Evolutionary conservation across 2,113 vertebrate species (phyloP).

Genomic region (Mormoops blainvillei): DNA sequence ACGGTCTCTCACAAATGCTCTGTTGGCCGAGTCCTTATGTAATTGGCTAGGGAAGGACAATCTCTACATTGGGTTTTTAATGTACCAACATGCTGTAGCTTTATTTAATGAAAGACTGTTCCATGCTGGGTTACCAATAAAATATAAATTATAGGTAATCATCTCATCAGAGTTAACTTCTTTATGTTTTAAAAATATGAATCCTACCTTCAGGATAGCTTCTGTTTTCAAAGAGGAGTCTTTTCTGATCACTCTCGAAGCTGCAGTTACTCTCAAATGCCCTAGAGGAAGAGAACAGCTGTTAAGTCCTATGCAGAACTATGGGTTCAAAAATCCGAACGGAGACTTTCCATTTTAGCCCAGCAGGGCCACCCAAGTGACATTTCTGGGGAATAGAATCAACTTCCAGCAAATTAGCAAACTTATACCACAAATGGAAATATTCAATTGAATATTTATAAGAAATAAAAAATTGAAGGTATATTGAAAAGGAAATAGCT

Average conservation of each 20-base stretch:
- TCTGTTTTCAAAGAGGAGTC: conserved; percentile 30
- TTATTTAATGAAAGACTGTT: not conserved
- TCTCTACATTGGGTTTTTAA: not conserved
- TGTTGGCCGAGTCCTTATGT: not conserved
- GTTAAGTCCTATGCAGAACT: not conserved
- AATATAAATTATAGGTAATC: conserved; percentile 23
- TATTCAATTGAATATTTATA: conserved; percentile 75
- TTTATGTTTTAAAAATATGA: conserved; percentile 16
- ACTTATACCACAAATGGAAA: conserved; percentile 55
- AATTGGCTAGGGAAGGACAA: not conserved
- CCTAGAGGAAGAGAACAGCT: conserved; percentile 47
- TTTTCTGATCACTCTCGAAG: conserved; percentile 22
- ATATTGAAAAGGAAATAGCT: conserved; percentile 51
- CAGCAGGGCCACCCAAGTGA: conserved; percentile 73
- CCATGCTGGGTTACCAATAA: not conserved
- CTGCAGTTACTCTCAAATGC: conserved; percentile 2
- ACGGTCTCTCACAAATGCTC: not conserved
- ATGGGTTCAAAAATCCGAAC: conserved; percentile 34
- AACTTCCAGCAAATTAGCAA: conserved; percentile 71
- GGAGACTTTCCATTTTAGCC: conserved; percentile 49
- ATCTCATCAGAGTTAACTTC: conserved; percentile 30
- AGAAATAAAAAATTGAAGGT: conserved; percentile 76
- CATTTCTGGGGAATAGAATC: conserved; percentile 65
- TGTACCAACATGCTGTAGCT: not conserved
- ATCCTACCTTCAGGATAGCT: not conserved